phyloP scores from a whole-genome alignment of 2,113 vertebrate genomes.

The Zosterops borbonicus region DNA sequence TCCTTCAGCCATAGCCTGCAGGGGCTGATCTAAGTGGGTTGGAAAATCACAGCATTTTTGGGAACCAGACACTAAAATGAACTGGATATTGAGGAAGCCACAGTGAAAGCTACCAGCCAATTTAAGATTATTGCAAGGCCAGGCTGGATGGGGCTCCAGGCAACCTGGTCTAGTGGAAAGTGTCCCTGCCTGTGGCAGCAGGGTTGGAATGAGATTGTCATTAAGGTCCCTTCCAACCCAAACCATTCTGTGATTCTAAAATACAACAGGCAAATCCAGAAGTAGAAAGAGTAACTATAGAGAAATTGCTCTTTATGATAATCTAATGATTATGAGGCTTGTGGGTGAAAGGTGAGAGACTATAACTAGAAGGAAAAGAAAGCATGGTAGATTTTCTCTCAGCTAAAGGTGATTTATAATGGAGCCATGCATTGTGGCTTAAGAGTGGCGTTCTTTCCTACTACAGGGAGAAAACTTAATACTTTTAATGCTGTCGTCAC shows the following conservation, averaged over 20 bases:
- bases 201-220: neutral
- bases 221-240: neutral
- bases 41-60: neutral
- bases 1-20: neutral
- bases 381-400: neutral
- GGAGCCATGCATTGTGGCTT: neutral
- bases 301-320: neutral
- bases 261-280: neutral
- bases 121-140: neutral
- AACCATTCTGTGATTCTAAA: neutral
- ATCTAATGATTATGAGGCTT: neutral
- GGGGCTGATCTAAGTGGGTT: neutral
- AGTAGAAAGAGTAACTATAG: neutral
- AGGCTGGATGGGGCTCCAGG: neutral
- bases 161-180: neutral
- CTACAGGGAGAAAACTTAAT: fast-evolving
- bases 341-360: neutral
- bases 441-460: neutral
- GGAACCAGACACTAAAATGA: neutral
- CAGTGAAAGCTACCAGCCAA: neutral
- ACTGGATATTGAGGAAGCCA: neutral
- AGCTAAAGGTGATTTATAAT: neutral
- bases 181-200: neutral
- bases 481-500: neutral
- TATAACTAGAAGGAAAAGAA: neutral